Conservation (phyloP, 2,888 invertebrate species). For the Diadegma fenestrale region DNA sequence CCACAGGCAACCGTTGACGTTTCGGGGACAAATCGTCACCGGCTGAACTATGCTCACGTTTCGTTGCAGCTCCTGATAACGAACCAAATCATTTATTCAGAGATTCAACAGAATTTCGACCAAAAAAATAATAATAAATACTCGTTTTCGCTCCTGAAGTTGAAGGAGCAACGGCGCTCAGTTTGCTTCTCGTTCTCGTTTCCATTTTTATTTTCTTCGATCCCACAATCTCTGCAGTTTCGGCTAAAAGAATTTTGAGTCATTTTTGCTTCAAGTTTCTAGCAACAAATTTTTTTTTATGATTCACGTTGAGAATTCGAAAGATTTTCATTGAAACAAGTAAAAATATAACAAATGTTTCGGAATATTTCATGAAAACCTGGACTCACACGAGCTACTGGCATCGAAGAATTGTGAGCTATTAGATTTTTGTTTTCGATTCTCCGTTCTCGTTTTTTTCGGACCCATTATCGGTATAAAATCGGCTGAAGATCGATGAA, state of each 20-base stretch:
- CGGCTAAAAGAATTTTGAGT: slow-evolving; percentile 33
- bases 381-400: slow-evolving; percentile 59
- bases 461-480: slow-evolving; percentile 70
- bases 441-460: slow-evolving; percentile 70
- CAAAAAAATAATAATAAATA: slow-evolving; percentile 56
- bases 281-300: background rate
- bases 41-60: slow-evolving; percentile 76
- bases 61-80: slow-evolving; percentile 72
- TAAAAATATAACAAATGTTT: background rate
- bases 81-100: background rate
- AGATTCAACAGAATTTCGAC: background rate
- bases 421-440: slow-evolving; percentile 65
- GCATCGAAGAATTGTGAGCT: slow-evolving; percentile 52
- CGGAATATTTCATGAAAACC: background rate
- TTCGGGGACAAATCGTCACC: slow-evolving; percentile 75
- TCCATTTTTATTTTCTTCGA: slow-evolving; percentile 71
- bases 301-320: background rate
- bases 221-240: slow-evolving; percentile 53
- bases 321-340: background rate
- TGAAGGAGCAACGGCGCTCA: slow-evolving; percentile 72
- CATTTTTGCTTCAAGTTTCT: background rate
- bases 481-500: slow-evolving; percentile 66
- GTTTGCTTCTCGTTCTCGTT: slow-evolving; percentile 73
- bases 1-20: slow-evolving; percentile 72
- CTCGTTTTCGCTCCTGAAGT: slow-evolving; percentile 71